These are phyloP conservation scores for Apis dorsata DNA, from an alignment of 1,140 invertebrate species.

Conservation along the genomic window DNA sequence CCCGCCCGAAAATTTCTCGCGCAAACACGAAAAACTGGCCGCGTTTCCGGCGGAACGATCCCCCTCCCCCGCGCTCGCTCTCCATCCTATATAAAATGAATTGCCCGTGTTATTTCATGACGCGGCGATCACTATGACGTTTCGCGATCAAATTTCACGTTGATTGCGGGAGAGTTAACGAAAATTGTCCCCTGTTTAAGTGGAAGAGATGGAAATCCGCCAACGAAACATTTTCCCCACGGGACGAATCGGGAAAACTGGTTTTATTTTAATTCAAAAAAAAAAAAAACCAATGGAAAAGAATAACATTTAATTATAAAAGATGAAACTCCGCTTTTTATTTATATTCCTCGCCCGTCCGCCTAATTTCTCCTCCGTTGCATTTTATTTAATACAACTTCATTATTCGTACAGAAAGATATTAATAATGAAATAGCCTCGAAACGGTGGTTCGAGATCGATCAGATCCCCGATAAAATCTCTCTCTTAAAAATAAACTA, in stretches of 20 bases:
- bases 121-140: not conserved
- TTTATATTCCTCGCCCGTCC: no score
- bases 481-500: no score
- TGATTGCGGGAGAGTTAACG: not conserved
- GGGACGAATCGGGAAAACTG: not conserved
- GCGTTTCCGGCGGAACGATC: not conserved
- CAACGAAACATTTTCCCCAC: not conserved
- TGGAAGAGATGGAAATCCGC: not conserved
- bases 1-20: conserved; percentile 7
- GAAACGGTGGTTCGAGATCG: no score
- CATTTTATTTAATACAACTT: no score
- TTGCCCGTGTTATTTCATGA: conserved; percentile 8
- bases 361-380: no score
- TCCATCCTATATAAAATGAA: conserved; percentile 15
- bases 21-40: conserved; percentile 37
- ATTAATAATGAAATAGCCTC: no score
- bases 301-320: no score
- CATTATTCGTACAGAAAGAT: no score
- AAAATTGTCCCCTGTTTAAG: not conserved
- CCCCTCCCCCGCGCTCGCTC: not conserved
- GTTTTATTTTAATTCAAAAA: not conserved
- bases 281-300: no score
- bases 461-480: no score
- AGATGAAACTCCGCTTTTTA: no score
- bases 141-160: not conserved